Evolutionary conservation across 2,797 vertebrate genomes (phyloP), one percentile per base, ranked within the genome.

Genomic region (Emydoidea blandingii): DNA sequence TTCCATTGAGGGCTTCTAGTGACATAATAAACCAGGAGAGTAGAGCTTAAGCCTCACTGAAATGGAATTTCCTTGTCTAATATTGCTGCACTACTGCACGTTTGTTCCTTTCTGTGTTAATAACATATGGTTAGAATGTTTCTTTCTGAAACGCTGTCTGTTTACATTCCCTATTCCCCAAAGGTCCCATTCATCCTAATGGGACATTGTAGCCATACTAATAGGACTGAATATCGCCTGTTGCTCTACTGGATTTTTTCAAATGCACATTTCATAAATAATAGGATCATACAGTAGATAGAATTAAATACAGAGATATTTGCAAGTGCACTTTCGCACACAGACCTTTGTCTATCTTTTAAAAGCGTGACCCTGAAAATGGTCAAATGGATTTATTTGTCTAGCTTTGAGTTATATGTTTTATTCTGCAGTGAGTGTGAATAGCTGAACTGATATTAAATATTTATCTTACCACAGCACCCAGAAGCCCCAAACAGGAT

Each of bases 371-470:
- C 87, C 87, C 91, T 21, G 34, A 91, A 96, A 97, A 96, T 4
- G 53, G 94, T 87, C 89, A 25, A 90, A 89, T 91, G 92, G 87
- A 95, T 95, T 97, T 95, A 81, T 95, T 97, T 92, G 96, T 93
- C 88, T 91, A 83, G 88, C 90, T 90, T 94, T 95, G 90, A 95
- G 94, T 88, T 93, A 96, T 84, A 90, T 83, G 94, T 97, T 95
- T 91, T 94, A 93, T 94, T 89, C 94, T 95, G 88, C 96, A 92
- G 87, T 1, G n/a, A 91, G 90, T 89, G 83, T 4, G 91, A 92
- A 82, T 89, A 90, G 90, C 82, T 47, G 95, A 96, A 91, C 88
- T 94, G 88, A 44, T 18, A 88, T 83, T 19, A 94, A 95, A 94
- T 83, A 93, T 91, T 94, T 87, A 54, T 52, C 49, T 21, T 5